A percentile compares a stretch with the other conserved stretches of the same genome.
Evolutionary conservation across 1,140 invertebrate genomes (phyloP).

Genomic region (Pogonomyrmex barbatus): DNA sequence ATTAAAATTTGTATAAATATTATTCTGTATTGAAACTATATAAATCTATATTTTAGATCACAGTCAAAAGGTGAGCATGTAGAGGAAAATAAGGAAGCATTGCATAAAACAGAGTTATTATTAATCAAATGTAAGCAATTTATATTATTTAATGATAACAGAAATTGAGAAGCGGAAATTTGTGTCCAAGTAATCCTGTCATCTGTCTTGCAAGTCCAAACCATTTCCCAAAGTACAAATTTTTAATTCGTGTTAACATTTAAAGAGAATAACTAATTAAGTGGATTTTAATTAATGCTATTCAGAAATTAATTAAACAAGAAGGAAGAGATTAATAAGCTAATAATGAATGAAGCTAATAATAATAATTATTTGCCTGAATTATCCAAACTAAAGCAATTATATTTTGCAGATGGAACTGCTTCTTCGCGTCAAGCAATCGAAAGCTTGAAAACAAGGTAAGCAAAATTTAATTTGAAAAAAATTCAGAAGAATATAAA

Average conservation of each 20-base stretch:
- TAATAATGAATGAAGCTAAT: background rate
- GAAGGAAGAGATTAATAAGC: background rate
- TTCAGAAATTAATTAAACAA: background rate
- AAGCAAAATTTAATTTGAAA: conserved; percentile 54
- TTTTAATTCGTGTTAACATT: conserved; percentile 11
- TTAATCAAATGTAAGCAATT: conserved; percentile 50
- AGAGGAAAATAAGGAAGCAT: conserved; percentile 31
- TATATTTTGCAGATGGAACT: conserved; percentile 72
- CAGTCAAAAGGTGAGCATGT: conserved; percentile 52
- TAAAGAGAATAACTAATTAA: conserved; percentile 12
- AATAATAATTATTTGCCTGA: background rate
- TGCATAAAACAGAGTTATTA: conserved; percentile 24
- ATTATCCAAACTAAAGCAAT: conserved; percentile 6
- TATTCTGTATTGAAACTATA: conserved; percentile 21
- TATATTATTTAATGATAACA: conserved; percentile 50
- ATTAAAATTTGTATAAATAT: background rate
- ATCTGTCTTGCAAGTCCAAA: conserved; percentile 35
- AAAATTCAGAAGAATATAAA: conserved; percentile 46
- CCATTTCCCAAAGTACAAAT: conserved; percentile 45
- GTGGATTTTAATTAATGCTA: background rate
- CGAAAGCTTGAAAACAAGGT: conserved; percentile 80
- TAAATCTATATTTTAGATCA: conserved; percentile 32
- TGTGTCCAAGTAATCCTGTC: conserved; percentile 49
- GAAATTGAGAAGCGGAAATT: conserved; percentile 53
- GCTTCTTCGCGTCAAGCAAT: conserved; percentile 62